Evolutionary conservation across 2,888 invertebrate genomes (phyloP).

Genomic region (Blastobasis lacticolella): DNA sequence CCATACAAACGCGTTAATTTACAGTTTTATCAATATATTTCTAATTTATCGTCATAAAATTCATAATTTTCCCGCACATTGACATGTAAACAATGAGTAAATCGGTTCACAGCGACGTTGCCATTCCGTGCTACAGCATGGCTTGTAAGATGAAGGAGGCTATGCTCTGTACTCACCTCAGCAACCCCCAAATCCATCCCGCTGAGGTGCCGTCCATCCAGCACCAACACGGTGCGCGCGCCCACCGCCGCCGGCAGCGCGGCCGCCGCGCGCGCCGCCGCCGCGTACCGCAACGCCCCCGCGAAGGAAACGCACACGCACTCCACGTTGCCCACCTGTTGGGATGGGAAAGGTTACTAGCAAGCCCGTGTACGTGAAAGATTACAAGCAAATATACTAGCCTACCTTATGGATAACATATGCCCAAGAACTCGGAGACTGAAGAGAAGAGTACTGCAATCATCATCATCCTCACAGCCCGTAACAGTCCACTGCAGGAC

Average conservation of each 20-base stretch:
- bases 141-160: background rate
- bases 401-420: too few relatives aligned
- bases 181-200: conserved; percentile 47
- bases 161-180: conserved; percentile 41
- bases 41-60: background rate
- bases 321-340: conserved; percentile 49
- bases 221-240: conserved; percentile 24
- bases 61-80: too few relatives aligned
- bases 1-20: background rate
- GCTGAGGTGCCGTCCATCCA: conserved; percentile 37
- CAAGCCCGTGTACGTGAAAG: too few relatives aligned
- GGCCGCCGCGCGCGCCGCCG: conserved; percentile 31
- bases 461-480: too few relatives aligned
- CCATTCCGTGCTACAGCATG: background rate
- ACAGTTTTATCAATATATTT: background rate
- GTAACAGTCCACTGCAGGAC: too few relatives aligned
- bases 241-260: conserved; percentile 5
- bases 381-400: too few relatives aligned
- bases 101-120: background rate
- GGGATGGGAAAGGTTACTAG: background rate
- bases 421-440: too few relatives aligned
- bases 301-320: conserved; percentile 30
- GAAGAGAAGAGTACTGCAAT: too few relatives aligned
- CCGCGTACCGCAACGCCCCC: conserved; percentile 39
- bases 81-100: background rate